A percentile compares a stretch with the other conserved stretches of the same genome.
Conservation (phyloP, 2,888 invertebrate species). For the Panzeria rudis region DNA sequence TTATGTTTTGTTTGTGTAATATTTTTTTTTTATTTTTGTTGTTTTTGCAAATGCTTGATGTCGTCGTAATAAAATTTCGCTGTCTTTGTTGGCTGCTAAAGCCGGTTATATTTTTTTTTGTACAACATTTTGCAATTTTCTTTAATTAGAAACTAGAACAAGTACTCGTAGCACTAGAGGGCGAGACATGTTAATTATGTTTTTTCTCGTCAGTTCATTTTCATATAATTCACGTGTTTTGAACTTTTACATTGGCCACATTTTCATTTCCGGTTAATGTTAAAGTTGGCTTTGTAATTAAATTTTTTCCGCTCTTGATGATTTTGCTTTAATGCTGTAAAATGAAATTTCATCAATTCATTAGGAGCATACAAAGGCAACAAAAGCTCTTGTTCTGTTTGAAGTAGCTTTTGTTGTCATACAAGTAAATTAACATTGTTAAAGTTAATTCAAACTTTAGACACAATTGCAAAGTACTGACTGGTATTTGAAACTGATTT, state of each 20-base stretch:
- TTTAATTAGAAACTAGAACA: conserved; percentile 51
- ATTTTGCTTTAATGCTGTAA: neutral
- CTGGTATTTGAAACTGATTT: neutral
- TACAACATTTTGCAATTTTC: conserved; percentile 20
- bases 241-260: conserved; percentile 31
- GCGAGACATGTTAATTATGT: conserved; percentile 55
- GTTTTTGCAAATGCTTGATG: neutral
- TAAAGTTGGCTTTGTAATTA: conserved; percentile 27
- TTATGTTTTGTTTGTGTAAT: neutral
- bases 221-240: conserved; percentile 24
- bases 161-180: conserved; percentile 1
- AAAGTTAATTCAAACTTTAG: conserved; percentile 9
- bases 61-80: conserved; percentile 23
- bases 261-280: conserved; percentile 49
- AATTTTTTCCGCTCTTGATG: conserved; percentile 8
- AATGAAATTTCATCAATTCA: conserved; percentile 5
- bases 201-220: conserved; percentile 18
- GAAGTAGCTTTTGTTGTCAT: conserved; percentile 27
- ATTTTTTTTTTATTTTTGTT: neutral
- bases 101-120: neutral
- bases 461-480: neutral
- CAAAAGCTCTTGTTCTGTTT: conserved; percentile 16
- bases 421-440: conserved; percentile 2
- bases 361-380: conserved; percentile 15
- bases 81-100: neutral